Evolutionary conservation across 2,888 invertebrate genomes (phyloP).

Genomic region (Morpho achilles): DNA sequence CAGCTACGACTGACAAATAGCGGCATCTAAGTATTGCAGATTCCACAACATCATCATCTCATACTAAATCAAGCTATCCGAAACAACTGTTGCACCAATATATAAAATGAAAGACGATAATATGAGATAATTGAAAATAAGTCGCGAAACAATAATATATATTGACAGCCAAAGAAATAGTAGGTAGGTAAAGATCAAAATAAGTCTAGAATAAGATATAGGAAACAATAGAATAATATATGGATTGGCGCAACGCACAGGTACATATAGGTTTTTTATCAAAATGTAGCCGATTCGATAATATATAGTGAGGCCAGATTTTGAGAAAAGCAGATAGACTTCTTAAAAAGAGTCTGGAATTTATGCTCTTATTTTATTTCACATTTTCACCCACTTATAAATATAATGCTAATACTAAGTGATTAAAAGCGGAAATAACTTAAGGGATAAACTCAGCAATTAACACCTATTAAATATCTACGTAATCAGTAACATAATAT

Average conservation of each 20-base stretch:
- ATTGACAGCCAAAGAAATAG: slow-evolving; percentile 5
- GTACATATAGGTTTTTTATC: slow-evolving; percentile 59
- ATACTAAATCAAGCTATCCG: slow-evolving; percentile 45
- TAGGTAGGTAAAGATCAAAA: slow-evolving; percentile 21
- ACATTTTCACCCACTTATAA: slow-evolving; percentile 38
- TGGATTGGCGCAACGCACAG: slow-evolving; percentile 68
- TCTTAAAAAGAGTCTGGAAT: slow-evolving; percentile 41
- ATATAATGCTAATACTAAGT: slow-evolving; percentile 19
- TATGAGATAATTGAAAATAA: slow-evolving; percentile 15
- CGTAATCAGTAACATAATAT: slow-evolving; percentile 46
- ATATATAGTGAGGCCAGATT: slow-evolving; percentile 49
- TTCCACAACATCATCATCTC: slow-evolving; percentile 47
- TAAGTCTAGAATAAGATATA: slow-evolving; percentile 18
- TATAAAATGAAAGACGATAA: slow-evolving; percentile 32
- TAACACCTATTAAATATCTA: slow-evolving; percentile 54
- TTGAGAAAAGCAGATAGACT: slow-evolving; percentile 52
- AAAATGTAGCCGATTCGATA: slow-evolving; percentile 51
- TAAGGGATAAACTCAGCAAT: slow-evolving; percentile 46
- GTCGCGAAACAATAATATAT: slow-evolving; percentile 20
- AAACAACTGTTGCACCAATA: slow-evolving; percentile 58
- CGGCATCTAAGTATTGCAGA: slow-evolving; percentile 40
- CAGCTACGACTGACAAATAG: slow-evolving; percentile 20
- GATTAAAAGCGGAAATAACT: slow-evolving; percentile 49
- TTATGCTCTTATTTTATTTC: slow-evolving; percentile 48
- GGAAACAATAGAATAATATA: slow-evolving; percentile 33